Percentiles rank a stretch among this genome's conserved stretches.
Evolutionary conservation across 1,140 invertebrate species (phyloP).

Genomic region (Camponotus pennsylvanicus): DNA sequence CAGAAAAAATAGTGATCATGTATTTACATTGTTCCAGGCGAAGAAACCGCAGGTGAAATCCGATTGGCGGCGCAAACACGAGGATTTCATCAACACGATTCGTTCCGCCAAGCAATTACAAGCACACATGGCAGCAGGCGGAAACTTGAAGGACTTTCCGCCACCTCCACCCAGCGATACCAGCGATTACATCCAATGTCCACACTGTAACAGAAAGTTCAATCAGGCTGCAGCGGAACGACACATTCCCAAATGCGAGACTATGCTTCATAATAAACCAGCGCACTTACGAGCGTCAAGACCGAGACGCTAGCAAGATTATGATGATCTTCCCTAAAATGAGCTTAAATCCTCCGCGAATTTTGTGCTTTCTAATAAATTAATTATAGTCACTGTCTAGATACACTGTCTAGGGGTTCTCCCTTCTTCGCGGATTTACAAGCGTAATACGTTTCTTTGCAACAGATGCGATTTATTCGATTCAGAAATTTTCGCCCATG

Average conservation of each 20-base stretch:
- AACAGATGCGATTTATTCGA: not conserved
- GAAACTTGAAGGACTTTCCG: slow-evolving; percentile 94
- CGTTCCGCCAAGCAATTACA: slow-evolving; percentile 96
- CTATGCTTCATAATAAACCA: slow-evolving; percentile 93
- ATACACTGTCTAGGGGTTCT: not conserved
- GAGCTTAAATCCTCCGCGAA: not conserved
- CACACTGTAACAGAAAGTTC: slow-evolving; percentile 96
- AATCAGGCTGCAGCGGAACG: slow-evolving; percentile 94
- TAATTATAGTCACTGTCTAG: not conserved
- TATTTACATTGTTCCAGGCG: slow-evolving; percentile 62
- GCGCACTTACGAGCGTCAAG: slow-evolving; percentile 81
- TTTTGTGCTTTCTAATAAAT: slow-evolving; percentile 13
- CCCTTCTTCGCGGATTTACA: not conserved
- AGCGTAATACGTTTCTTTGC: not conserved
- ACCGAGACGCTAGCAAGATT: slow-evolving; percentile 71
- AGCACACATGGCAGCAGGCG: slow-evolving; percentile 93
- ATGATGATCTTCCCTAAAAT: not conserved
- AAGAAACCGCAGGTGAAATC: slow-evolving; percentile 81
- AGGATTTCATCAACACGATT: slow-evolving; percentile 96
- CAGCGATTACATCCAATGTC: slow-evolving; percentile 96
- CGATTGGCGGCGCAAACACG: slow-evolving; percentile 97
- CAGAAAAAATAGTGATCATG: not conserved
- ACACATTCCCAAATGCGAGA: slow-evolving; percentile 97
- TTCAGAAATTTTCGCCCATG: not conserved
- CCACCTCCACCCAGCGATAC: slow-evolving; percentile 95